Evolutionary conservation across 1,140 invertebrate species (phyloP).

Genomic region (Trichonephila clavipes): DNA sequence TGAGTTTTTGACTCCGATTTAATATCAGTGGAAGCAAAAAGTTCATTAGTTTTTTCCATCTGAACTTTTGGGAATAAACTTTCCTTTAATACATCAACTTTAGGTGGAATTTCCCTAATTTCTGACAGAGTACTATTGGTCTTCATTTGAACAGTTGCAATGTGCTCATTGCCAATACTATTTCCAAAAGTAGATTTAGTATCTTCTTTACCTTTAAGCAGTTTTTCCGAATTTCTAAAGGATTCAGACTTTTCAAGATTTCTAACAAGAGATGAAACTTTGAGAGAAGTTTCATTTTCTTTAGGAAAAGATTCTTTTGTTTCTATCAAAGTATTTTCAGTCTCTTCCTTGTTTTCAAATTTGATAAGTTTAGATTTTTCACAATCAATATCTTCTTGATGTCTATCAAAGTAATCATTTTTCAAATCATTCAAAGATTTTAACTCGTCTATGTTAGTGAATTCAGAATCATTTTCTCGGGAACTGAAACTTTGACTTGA

Average conservation of each 20-base stretch:
- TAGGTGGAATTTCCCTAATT: neutral
- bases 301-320: neutral
- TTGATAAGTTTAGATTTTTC: constrained; percentile 14
- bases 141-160: constrained; percentile 8
- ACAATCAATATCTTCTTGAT: neutral
- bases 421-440: neutral
- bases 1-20: neutral
- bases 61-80: neutral
- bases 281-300: constrained; percentile 21
- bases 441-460: neutral
- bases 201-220: neutral
- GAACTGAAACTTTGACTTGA: neutral
- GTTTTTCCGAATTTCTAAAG: constrained; percentile 1
- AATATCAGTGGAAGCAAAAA: neutral
- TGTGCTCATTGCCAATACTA: neutral
- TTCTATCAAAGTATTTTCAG: neutral
- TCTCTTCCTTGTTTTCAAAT: constrained; percentile 1
- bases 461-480: neutral
- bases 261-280: constrained; percentile 65
- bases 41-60: neutral
- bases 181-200: neutral
- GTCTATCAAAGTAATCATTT: neutral
- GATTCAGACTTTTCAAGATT: constrained; percentile 54
- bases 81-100: neutral
- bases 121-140: neutral